Conservation (phyloP, 2,888 invertebrate genomes). For the Rapana venosa region DNA sequence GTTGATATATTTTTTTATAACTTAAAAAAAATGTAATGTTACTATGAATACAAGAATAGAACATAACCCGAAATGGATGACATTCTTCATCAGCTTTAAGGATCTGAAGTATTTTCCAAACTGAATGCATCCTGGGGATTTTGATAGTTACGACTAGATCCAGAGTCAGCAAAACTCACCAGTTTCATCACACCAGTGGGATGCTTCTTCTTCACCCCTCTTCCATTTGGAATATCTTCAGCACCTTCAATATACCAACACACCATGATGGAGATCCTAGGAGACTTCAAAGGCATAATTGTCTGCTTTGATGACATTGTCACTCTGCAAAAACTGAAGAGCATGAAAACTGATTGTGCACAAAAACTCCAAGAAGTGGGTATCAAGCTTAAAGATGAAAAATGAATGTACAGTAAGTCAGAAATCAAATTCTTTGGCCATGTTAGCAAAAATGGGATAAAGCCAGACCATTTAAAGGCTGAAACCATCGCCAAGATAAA, state of each 20-base stretch:
- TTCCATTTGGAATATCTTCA: background rate
- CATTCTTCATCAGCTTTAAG: background rate
- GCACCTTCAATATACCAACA: background rate
- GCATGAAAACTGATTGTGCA: background rate
- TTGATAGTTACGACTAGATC: background rate
- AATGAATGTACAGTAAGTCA: too few relatives aligned
- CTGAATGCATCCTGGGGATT: background rate
- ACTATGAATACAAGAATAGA: too few relatives aligned
- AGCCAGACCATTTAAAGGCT: background rate
- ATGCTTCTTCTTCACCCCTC: background rate
- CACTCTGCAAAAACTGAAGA: background rate
- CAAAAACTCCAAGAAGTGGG: background rate
- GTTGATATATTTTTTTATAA: too few relatives aligned
- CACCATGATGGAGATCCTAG: background rate
- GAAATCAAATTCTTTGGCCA: too few relatives aligned
- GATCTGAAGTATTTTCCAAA: background rate
- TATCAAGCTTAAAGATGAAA: background rate
- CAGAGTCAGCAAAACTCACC: background rate
- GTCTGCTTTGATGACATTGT: background rate
- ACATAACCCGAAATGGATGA: too few relatives aligned
- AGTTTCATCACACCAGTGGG: background rate
- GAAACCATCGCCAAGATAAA: too few relatives aligned
- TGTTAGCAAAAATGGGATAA: too few relatives aligned
- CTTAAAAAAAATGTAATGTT: too few relatives aligned
- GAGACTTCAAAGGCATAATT: background rate